phyloP scores from a whole-genome alignment of 2,888 invertebrate genomes.

The Drosophila fungiperda region DNA sequence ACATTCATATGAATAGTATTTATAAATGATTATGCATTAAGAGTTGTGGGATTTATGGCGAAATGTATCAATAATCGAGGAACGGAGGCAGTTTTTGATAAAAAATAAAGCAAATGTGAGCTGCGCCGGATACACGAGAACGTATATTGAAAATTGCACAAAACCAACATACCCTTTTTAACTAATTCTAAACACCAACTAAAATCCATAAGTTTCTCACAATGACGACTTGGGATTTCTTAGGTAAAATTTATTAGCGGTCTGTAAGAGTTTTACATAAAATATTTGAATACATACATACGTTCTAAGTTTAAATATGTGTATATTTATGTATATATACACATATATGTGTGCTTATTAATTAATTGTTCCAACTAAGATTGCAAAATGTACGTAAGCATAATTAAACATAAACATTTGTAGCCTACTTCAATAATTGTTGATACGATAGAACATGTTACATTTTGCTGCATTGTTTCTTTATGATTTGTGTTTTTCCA shows the following conservation, averaged over 20 bases:
- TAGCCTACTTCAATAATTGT: constrained; percentile 33
- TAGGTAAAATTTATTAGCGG: constrained; percentile 58
- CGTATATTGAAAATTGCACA: no score
- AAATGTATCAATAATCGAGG: no score
- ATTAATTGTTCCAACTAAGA: constrained; percentile 17
- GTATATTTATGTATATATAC: background rate
- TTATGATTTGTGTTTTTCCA: background rate
- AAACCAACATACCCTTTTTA: no score
- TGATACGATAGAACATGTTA: constrained; percentile 21
- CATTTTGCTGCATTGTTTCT: background rate
- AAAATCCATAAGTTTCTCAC: background rate
- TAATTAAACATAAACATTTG: constrained; percentile 32
- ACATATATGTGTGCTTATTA: constrained; percentile 30
- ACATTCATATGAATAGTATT: no score
- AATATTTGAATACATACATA: constrained; percentile 44
- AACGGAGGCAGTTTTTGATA: no score
- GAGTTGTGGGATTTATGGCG: no score
- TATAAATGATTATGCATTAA: no score
- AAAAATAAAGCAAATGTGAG: no score
- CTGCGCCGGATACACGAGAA: no score
- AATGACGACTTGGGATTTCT: constrained; percentile 14
- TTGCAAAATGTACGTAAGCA: constrained; percentile 23
- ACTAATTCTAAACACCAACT: background rate
- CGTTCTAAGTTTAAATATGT: constrained; percentile 29
- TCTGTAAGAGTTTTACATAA: constrained; percentile 35